phyloP scores from a whole-genome alignment of 1,140 invertebrate species.

The Ylistrum balloti region DNA sequence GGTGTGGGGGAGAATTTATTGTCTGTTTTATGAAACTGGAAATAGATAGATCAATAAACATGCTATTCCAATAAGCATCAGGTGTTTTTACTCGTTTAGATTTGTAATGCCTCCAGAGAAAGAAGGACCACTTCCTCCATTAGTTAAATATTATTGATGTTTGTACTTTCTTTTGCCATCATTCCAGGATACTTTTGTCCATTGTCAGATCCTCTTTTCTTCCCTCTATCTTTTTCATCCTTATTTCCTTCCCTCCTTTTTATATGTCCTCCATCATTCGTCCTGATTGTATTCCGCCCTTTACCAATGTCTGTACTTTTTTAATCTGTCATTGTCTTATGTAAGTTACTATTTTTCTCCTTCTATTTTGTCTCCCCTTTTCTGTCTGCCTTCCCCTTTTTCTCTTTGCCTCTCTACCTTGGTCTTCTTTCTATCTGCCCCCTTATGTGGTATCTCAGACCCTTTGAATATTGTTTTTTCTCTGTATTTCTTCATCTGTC shows the following conservation, averaged over 20 bases:
- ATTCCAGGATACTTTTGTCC: background rate
- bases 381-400: background rate
- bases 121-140: background rate
- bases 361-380: background rate
- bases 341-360: background rate
- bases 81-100: slow-evolving; percentile 26
- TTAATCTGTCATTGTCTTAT: background rate
- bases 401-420: background rate
- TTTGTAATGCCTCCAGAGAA: background rate
- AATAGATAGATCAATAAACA: background rate
- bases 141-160: background rate
- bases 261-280: background rate
- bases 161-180: background rate
- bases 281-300: background rate
- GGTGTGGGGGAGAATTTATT: background rate
- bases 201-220: background rate
- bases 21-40: background rate
- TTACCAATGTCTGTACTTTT: background rate
- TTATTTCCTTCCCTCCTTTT: background rate
- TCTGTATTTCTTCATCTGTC: too few species aligned
- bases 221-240: background rate
- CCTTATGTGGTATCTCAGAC: too few species aligned
- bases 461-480: too few species aligned
- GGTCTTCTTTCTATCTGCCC: background rate
- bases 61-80: background rate